Percentiles rank a stretch among this genome's conserved stretches.
These are phyloP conservation scores for Dasyornis broadbenti DNA, from an alignment of 2,113 vertebrate species.

Conservation along the genomic window DNA sequence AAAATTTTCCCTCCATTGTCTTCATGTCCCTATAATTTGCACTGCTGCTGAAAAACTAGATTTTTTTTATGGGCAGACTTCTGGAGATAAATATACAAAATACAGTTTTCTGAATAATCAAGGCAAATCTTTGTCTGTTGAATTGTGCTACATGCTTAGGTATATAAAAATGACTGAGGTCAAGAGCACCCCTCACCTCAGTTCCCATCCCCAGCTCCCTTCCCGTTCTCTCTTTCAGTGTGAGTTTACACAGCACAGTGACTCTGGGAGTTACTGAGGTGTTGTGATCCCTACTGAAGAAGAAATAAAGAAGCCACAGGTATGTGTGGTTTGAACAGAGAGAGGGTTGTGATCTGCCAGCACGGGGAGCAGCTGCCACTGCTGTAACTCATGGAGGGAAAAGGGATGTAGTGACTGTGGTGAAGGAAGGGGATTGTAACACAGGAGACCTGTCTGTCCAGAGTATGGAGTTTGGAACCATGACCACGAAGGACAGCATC, in stretches of 20 bases:
- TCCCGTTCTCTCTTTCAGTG: background rate
- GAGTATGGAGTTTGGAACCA: background rate
- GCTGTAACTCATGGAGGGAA: accelerated
- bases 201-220: background rate
- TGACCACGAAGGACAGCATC: background rate
- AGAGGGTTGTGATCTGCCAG: background rate
- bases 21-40: background rate
- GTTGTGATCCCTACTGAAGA: background rate
- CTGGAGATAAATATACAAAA: background rate
- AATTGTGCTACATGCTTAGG: background rate
- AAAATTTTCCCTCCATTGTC: background rate
- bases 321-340: background rate
- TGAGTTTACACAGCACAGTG: background rate
- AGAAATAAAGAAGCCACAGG: background rate
- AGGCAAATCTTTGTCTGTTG: background rate
- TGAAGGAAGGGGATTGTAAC: accelerated
- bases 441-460: background rate
- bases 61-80: background rate
- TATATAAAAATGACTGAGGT: background rate
- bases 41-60: background rate
- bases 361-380: background rate
- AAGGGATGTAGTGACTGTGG: background rate
- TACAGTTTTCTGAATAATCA: background rate
- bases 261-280: background rate
- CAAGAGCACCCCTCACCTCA: background rate